phyloP scores from a whole-genome alignment of 2,888 invertebrate species.

The Drosophila infuscata region DNA sequence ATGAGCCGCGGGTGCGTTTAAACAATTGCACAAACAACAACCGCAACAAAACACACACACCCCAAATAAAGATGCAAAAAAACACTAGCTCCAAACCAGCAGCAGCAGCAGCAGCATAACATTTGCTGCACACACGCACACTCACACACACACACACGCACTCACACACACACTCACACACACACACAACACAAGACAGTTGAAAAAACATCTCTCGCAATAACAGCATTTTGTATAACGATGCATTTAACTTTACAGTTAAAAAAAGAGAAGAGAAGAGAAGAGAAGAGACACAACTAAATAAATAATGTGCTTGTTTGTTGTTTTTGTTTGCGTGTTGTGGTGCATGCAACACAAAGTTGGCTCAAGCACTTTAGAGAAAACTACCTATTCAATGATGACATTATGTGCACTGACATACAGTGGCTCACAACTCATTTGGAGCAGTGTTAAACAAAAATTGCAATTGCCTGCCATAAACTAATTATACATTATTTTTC shows the following conservation, averaged over 20 bases:
- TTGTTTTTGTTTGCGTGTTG: conserved; percentile 5
- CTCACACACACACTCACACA: neutral
- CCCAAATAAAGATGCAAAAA: neutral
- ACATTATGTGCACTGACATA: neutral
- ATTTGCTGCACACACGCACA: conserved; percentile 6
- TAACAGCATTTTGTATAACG: conserved; percentile 5
- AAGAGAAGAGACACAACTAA: conserved; percentile 12
- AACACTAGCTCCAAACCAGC: conserved; percentile 22
- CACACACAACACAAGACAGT: neutral
- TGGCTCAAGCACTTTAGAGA: neutral
- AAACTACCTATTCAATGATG: conserved; percentile 1
- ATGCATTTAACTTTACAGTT: conserved; percentile 25
- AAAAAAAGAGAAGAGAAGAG: neutral
- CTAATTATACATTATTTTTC: no score
- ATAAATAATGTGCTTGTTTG: conserved; percentile 26
- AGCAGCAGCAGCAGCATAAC: conserved; percentile 30
- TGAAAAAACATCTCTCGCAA: neutral
- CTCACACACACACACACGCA: neutral
- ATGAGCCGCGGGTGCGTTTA: conserved; percentile 54
- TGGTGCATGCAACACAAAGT: neutral
- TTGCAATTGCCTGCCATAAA: no score
- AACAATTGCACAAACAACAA: conserved; percentile 56
- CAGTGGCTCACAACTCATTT: no score
- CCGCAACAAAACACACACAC: conserved; percentile 12
- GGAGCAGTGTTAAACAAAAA: no score